Evolutionary conservation across 2,888 invertebrate genomes (phyloP).

Genomic region (Plagiodera versicolora): DNA sequence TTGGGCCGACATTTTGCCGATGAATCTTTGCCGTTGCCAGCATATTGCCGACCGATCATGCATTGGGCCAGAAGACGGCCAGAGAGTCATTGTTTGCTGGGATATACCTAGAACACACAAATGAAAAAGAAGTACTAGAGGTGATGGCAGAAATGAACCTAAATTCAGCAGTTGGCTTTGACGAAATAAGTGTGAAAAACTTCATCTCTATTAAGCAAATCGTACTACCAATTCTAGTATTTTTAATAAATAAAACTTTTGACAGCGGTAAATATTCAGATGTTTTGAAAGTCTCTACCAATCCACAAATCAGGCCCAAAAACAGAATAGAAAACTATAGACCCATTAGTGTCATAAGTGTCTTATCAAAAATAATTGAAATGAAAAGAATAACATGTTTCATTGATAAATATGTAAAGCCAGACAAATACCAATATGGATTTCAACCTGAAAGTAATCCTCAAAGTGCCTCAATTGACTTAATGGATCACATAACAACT

Average conservation of each 20-base stretch:
- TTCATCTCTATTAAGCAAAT: conserved; percentile 1
- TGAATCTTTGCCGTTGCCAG: too few relatives aligned
- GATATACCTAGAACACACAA: background rate
- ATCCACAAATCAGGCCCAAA: conserved; percentile 4
- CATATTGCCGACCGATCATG: too few relatives aligned
- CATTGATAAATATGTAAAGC: conserved; percentile 1
- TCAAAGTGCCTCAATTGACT: conserved; percentile 2
- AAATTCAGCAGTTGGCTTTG: background rate
- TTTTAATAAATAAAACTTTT: conserved; percentile 2
- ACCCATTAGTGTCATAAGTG: conserved; percentile 1
- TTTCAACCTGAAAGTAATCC: background rate
- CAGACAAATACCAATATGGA: background rate
- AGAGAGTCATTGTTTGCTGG: too few relatives aligned
- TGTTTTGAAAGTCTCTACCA: conserved; percentile 8
- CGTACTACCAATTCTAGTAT: conserved; percentile 1
- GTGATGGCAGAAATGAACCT: background rate
- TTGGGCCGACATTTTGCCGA: too few relatives aligned
- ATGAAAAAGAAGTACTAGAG: conserved; percentile 9
- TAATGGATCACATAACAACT: conserved; percentile 1
- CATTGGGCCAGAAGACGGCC: too few relatives aligned
- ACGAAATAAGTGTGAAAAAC: conserved; percentile 3
- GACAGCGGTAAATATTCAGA: conserved; percentile 4
- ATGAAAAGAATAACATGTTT: conserved; percentile 2
- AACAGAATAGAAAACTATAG: conserved; percentile 1
- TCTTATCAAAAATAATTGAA: too few relatives aligned